Conservation (phyloP, 2,797 vertebrate genomes). For the Myripristis jacobus region DNA sequence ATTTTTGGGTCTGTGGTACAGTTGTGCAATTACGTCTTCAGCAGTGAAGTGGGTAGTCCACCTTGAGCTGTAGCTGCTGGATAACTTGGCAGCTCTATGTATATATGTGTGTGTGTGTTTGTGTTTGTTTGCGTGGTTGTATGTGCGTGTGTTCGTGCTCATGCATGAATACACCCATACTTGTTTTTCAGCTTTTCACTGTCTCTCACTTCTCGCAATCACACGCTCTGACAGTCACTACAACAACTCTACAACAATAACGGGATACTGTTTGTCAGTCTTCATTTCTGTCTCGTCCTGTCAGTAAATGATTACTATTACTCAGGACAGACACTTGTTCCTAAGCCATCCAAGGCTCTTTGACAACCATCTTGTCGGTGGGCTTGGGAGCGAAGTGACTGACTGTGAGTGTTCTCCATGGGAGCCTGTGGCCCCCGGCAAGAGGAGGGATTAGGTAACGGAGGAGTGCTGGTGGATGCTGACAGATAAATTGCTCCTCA, state of each 20-base stretch:
- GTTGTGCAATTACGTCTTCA: slow-evolving; percentile 56
- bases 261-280: slow-evolving; percentile 26
- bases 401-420: slow-evolving; percentile 65
- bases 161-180: slow-evolving; percentile 61
- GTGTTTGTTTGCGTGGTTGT: slow-evolving; percentile 11
- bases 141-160: slow-evolving; percentile 33
- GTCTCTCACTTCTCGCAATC: slow-evolving; percentile 47
- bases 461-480: slow-evolving; percentile 76
- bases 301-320: slow-evolving; percentile 62
- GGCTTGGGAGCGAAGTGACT: slow-evolving; percentile 65
- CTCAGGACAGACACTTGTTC: slow-evolving; percentile 71
- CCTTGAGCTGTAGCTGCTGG: neutral
- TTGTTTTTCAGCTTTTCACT: slow-evolving; percentile 59
- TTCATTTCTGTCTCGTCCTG: slow-evolving; percentile 56
- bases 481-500: slow-evolving; percentile 86
- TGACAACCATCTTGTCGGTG: slow-evolving; percentile 64
- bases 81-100: neutral
- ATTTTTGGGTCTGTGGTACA: slow-evolving; percentile 42
- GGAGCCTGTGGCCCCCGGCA: slow-evolving; percentile 68
- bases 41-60: slow-evolving; percentile 13
- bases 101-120: slow-evolving; percentile 17
- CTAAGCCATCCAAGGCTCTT: slow-evolving; percentile 66
- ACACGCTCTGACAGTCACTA: slow-evolving; percentile 38
- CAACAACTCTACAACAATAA: slow-evolving; percentile 40
- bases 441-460: slow-evolving; percentile 77